Conservation (phyloP, 2,113 vertebrate species). For the Pelobates fuscus region DNA sequence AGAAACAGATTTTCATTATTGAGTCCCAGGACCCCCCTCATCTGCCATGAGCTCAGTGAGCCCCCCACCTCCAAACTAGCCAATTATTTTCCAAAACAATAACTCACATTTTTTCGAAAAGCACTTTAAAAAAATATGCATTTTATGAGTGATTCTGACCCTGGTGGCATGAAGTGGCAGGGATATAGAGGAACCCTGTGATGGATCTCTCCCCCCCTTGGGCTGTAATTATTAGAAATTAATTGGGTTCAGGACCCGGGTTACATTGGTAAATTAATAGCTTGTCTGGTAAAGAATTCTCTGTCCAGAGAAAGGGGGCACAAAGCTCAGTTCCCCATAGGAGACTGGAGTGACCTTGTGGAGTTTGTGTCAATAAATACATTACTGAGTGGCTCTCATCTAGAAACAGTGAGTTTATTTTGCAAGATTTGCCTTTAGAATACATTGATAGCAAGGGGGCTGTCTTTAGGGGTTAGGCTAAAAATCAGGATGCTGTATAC, state of each 20-base stretch:
- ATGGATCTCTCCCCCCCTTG: conserved; percentile 76
- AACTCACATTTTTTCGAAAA: conserved; percentile 82
- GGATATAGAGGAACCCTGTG: conserved; percentile 57
- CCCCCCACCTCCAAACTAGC: conserved; percentile 90
- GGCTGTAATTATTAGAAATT: conserved; percentile 96
- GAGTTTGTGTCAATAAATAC: conserved; percentile 54
- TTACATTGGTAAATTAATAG: conserved; percentile 82
- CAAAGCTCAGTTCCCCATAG: conserved; percentile 59
- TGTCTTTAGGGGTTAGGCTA: conserved; percentile 84
- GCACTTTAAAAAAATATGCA: conserved; percentile 80
- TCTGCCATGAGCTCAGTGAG: conserved; percentile 83
- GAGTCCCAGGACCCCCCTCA: conserved; percentile 72
- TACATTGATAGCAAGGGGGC: conserved; percentile 70
- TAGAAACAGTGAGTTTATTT: conserved; percentile 64
- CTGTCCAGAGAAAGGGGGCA: conserved; percentile 67
- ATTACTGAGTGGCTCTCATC: conserved; percentile 59
- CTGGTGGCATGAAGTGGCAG: conserved; percentile 73
- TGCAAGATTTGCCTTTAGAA: conserved; percentile 61
- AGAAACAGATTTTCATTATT: conserved; percentile 73
- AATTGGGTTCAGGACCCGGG: conserved; percentile 90
- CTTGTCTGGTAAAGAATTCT: conserved; percentile 79
- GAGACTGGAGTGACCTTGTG: conserved; percentile 52
- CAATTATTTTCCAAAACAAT: conserved; percentile 82
- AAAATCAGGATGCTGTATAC: conserved; percentile 82
- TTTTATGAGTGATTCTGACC: conserved; percentile 84